phyloP scores from a whole-genome alignment of 2,888 invertebrate species.

The Hydraecia micacea region DNA sequence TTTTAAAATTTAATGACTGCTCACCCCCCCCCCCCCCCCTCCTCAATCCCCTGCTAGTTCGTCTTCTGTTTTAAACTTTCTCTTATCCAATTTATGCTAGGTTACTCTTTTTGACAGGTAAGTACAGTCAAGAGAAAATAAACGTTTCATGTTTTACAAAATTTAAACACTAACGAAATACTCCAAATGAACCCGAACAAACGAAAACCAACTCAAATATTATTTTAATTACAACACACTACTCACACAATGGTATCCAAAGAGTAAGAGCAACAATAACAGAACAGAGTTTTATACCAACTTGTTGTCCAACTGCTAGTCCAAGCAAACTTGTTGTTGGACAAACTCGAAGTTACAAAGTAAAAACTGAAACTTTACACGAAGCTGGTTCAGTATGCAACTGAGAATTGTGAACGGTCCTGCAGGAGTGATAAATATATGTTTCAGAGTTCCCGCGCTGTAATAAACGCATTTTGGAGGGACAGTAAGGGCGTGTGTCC shows the following conservation, averaged over 20 bases:
- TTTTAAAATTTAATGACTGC: not conserved
- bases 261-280: conserved; percentile 8
- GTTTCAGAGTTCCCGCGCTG: conserved; percentile 48
- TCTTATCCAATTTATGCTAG: no score
- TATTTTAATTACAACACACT: conserved; percentile 8
- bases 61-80: no score
- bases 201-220: conserved; percentile 3
- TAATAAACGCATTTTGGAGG: conserved; percentile 49
- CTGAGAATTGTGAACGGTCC: conserved; percentile 55
- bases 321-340: conserved; percentile 40
- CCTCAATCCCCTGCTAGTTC: no score
- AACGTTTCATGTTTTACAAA: no score
- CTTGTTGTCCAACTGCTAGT: conserved; percentile 40
- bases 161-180: not conserved
- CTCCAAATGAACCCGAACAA: not conserved
- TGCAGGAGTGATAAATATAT: conserved; percentile 61
- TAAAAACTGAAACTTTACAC: conserved; percentile 54
- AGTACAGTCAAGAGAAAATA: no score
- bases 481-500: not conserved
- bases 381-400: conserved; percentile 49
- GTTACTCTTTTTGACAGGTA: no score
- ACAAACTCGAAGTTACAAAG: conserved; percentile 34
- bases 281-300: conserved; percentile 18
- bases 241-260: not conserved
- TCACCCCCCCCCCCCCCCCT: no score